Conservation (phyloP, 2,113 vertebrate genomes). For the Elephas maximus region DNA sequence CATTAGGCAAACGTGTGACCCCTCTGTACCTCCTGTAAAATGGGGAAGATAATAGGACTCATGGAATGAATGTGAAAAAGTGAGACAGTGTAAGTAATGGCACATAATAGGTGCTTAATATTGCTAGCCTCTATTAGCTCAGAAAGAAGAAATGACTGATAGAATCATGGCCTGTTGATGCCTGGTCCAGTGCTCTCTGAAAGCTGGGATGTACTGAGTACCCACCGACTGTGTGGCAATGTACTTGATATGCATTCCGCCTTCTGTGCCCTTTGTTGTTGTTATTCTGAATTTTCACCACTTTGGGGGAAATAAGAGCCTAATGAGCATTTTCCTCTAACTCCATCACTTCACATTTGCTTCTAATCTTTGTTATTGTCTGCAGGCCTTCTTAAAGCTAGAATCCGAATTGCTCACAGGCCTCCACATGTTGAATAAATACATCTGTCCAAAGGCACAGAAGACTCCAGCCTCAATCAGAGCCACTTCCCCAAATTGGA, state of each 20-base stretch:
- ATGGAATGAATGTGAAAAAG: slow-evolving; percentile 31
- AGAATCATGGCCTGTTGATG: slow-evolving; percentile 41
- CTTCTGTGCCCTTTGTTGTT: slow-evolving; percentile 48
- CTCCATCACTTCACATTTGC: slow-evolving; percentile 58
- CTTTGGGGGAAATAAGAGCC: slow-evolving; percentile 58
- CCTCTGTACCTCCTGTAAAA: slow-evolving; percentile 50
- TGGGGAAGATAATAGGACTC: background rate
- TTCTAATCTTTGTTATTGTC: slow-evolving; percentile 72
- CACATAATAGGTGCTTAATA: slow-evolving; percentile 5
- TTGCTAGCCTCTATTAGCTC: slow-evolving; percentile 33
- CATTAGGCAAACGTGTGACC: slow-evolving; percentile 17
- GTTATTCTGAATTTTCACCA: slow-evolving; percentile 70
- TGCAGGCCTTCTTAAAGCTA: slow-evolving; percentile 55
- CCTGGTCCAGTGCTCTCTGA: slow-evolving; percentile 34
- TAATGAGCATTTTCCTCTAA: slow-evolving; percentile 66
- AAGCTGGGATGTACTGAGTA: background rate
- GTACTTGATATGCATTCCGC: slow-evolving; percentile 1
- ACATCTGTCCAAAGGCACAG: slow-evolving; percentile 64
- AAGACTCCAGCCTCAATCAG: slow-evolving; percentile 59
- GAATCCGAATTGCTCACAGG: slow-evolving; percentile 52
- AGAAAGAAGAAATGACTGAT: slow-evolving; percentile 58
- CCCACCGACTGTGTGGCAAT: background rate
- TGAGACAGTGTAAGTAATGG: slow-evolving; percentile 24
- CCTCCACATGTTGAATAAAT: slow-evolving; percentile 67
- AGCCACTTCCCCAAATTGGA: slow-evolving; percentile 5